phyloP scores from a whole-genome alignment of 1,140 invertebrate species.

The Drosophila quadrilineata region DNA sequence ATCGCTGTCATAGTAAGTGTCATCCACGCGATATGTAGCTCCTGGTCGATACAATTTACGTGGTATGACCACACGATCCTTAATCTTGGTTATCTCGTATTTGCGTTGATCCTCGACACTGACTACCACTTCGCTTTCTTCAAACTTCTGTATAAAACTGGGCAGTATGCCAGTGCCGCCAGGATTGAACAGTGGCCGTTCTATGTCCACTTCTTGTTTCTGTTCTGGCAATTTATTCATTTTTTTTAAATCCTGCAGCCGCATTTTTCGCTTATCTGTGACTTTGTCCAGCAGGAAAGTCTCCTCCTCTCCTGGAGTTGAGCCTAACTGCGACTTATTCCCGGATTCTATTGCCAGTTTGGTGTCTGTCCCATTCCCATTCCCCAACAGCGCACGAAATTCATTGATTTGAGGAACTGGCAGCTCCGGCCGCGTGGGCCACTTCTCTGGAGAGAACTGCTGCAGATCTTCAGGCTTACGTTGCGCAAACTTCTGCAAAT shows the following conservation, averaged over 20 bases:
- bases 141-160: constrained; percentile 54
- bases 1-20: constrained; percentile 90
- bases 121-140: constrained; percentile 80
- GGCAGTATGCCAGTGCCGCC: constrained; percentile 53
- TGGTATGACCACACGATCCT: constrained; percentile 86
- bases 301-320: constrained; percentile 53
- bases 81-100: constrained; percentile 62
- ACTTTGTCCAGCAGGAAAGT: constrained; percentile 73
- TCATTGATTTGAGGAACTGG: constrained; percentile 73
- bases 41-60: constrained; percentile 83
- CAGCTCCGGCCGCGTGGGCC: constrained; percentile 37
- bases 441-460: constrained; percentile 39
- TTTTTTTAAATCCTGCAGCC: constrained; percentile 57
- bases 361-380: not conserved
- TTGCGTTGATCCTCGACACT: constrained; percentile 55
- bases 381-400: constrained; percentile 81
- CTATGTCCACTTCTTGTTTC: not conserved
- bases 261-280: constrained; percentile 60
- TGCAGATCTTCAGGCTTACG: constrained; percentile 44
- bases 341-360: not conserved
- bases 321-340: constrained; percentile 6
- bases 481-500: constrained; percentile 85
- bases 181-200: constrained; percentile 37
- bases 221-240: constrained; percentile 14
- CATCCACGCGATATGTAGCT: constrained; percentile 87